Evolutionary conservation across 1,140 invertebrate genomes (phyloP), one percentile per base, ranked within the genome.

Genomic region (Argopecten irradians): DNA sequence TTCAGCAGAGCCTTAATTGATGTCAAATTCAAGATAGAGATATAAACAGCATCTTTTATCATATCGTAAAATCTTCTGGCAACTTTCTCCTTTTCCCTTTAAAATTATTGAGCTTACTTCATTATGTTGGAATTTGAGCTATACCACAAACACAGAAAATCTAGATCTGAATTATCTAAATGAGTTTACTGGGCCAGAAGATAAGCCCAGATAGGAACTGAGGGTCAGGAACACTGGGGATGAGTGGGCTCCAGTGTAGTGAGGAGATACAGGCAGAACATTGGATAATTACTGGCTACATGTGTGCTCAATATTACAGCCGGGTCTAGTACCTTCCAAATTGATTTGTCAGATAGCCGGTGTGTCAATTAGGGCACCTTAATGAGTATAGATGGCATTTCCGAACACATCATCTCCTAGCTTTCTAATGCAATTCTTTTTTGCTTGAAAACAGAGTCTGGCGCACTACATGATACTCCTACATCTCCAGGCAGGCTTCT

Each of bases 341-440:
- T 71, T 71, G 55, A 71, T 71, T 71, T 71, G 55, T 71, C 55
- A 71, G 55, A 71, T 71, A 71, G 55, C 55, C 55, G 22, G 8
- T 71, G 55, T 71, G 55, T 71, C 55, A 71, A 71, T 71, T n/a
- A 71, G 55, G 55, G 28, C n/a, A 7, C 55, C 55, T 71, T 71
- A 71, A 71, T 71, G 55, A 71, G 55, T 71, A 71, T 71, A 71
- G 55, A 71, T 71, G 55, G 55, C 55, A 71, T 71, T 71, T 71
- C 55, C 55, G 22, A 71, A 71, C 55, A 28, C 55, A 71, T 71
- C 55, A 71, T 71, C 55, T 71, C 43, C 13, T 46, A 19, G 43
- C 43, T 46, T 46, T 46, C 43, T 16, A 71, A 71, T 71, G 55
- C 55, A 71, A 71, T 71, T 28, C 8, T 71, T 71, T 71, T 71